Evolutionary conservation across 2,888 invertebrate genomes (phyloP).

Genomic region (Drosophila anomelani): DNA sequence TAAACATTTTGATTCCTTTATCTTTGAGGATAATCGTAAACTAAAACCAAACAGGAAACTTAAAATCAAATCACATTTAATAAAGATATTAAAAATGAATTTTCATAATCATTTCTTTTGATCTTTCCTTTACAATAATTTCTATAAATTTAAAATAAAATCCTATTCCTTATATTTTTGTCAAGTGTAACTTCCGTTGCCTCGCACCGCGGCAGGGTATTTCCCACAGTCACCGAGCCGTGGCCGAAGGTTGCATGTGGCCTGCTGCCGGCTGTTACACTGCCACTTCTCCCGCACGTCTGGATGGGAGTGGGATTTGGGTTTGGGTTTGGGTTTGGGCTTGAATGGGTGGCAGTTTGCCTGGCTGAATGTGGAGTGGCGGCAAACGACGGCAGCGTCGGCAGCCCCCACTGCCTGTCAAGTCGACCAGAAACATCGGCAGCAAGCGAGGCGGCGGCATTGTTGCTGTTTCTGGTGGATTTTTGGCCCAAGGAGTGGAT

Average conservation of each 20-base stretch:
- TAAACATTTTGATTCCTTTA: too few species aligned
- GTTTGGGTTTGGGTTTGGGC: neutral
- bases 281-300: slow-evolving; percentile 33
- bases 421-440: slow-evolving; percentile 73
- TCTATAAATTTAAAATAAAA: neutral
- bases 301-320: slow-evolving; percentile 17
- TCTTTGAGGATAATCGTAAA: too few species aligned
- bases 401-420: slow-evolving; percentile 60
- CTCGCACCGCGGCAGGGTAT: slow-evolving; percentile 38
- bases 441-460: slow-evolving; percentile 42
- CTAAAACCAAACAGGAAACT: too few species aligned
- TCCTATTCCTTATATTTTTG: neutral
- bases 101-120: too few species aligned
- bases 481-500: slow-evolving; percentile 24
- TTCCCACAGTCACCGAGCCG: slow-evolving; percentile 42
- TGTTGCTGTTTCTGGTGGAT: slow-evolving; percentile 51
- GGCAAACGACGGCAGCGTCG: slow-evolving; percentile 9
- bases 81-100: too few species aligned
- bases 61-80: too few species aligned
- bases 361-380: slow-evolving; percentile 21
- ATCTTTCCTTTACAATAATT: neutral
- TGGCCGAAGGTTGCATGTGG: slow-evolving; percentile 59
- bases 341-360: slow-evolving; percentile 22
- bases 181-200: slow-evolving; percentile 10
- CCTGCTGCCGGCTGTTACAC: slow-evolving; percentile 55